A percentile compares a stretch with the other conserved stretches of the same genome.
phyloP scores from a whole-genome alignment of 2,797 vertebrate genomes.

The Pseudomugil gertrudae region DNA sequence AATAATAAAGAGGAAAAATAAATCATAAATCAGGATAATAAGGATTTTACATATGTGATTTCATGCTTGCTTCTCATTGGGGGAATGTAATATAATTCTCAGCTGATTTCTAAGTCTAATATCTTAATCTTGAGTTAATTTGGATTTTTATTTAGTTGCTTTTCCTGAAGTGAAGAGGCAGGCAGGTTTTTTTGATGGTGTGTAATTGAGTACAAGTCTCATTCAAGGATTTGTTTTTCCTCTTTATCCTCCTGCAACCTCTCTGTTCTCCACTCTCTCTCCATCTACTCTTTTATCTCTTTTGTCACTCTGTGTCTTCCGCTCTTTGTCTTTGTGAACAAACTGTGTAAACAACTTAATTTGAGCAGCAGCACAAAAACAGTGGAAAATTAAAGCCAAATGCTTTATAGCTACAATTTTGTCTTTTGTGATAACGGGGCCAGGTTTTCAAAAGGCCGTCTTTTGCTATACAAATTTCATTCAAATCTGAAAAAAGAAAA shows the following conservation, averaged over 20 bases:
- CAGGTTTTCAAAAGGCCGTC: constrained; percentile 65
- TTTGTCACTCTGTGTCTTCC: constrained; percentile 54
- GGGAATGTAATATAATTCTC: constrained; percentile 33
- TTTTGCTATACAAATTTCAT: constrained; percentile 66
- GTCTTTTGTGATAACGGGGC: constrained; percentile 72
- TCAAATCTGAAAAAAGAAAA: constrained; percentile 37
- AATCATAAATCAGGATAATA: constrained; percentile 39
- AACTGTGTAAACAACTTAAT: constrained; percentile 78
- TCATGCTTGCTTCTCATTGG: constrained; percentile 22
- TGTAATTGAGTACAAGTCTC: constrained; percentile 56
- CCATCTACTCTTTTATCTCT: constrained; percentile 57
- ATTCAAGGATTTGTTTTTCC: constrained; percentile 45
- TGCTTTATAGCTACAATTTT: constrained; percentile 65
- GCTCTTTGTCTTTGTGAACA: constrained; percentile 69
- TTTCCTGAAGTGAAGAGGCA: constrained; percentile 31
- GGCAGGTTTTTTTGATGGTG: constrained; percentile 10
- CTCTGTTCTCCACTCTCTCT: constrained; percentile 41
- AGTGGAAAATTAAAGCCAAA: constrained; percentile 70
- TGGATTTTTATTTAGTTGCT: constrained; percentile 8
- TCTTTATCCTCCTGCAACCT: constrained; percentile 54
- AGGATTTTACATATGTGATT: constrained; percentile 36
- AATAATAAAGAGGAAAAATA: constrained; percentile 22
- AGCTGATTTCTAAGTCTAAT: constrained; percentile 34
- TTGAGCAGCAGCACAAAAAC: constrained; percentile 61
- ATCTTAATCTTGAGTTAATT: constrained; percentile 30